Conservation (phyloP, 2,113 vertebrate genomes). For the Megaceryle maxima region DNA sequence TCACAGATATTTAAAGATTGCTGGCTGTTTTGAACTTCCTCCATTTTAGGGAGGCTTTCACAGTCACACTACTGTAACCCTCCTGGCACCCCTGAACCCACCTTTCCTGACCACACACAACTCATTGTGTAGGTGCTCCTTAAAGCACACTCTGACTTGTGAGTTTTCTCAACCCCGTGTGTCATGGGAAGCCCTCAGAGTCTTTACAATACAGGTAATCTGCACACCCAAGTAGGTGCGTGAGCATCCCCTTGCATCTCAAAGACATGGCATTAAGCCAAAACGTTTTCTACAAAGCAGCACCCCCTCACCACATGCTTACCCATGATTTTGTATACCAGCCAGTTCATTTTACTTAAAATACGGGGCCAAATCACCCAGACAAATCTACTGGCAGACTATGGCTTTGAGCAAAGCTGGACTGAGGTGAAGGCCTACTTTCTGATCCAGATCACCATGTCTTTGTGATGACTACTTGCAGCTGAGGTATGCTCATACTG, state of each 20-base stretch:
- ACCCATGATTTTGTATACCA: not conserved
- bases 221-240: not conserved
- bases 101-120: not conserved
- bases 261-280: not conserved
- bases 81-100: not conserved
- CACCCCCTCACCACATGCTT: not conserved
- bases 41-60: not conserved
- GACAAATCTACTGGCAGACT: not conserved
- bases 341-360: not conserved
- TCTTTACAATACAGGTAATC: not conserved
- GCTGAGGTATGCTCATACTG: fast-evolving
- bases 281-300: not conserved
- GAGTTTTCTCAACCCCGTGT: not conserved
- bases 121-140: not conserved
- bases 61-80: not conserved
- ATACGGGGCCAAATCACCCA: not conserved
- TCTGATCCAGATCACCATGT: not conserved
- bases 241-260: not conserved
- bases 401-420: not conserved
- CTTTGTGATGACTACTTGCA: not conserved
- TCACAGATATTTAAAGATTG: not conserved
- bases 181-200: not conserved
- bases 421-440: not conserved
- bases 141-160: not conserved
- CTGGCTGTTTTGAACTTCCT: not conserved